Percentiles rank a stretch among this genome's conserved stretches.
Evolutionary conservation across 2,888 invertebrate genomes (phyloP).

Genomic region (Hermaeophaga mercurialis): DNA sequence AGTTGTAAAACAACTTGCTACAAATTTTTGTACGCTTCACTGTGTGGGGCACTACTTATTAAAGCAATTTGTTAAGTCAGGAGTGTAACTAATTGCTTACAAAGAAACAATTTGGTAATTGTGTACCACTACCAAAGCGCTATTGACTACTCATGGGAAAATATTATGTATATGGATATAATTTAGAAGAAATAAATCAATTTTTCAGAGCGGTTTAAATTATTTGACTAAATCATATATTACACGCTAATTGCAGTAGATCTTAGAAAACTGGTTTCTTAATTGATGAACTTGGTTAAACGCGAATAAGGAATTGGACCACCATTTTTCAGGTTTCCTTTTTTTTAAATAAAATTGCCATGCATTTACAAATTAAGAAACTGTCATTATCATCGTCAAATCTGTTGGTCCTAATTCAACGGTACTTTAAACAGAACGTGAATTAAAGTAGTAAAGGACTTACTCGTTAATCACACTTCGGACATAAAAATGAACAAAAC

Average conservation of each 20-base stretch:
- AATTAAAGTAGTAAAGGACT: no score
- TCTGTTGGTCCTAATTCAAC: no score
- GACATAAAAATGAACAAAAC: no score
- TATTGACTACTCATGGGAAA: neutral
- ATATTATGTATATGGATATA: neutral
- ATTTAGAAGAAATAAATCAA: slow-evolving; percentile 6
- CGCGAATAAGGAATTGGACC: no score
- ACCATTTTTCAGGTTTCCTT: no score
- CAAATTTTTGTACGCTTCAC: neutral
- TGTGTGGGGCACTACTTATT: slow-evolving; percentile 7
- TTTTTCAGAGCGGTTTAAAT: slow-evolving; percentile 5
- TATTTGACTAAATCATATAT: neutral
- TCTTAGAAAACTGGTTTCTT: neutral
- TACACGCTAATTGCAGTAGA: neutral
- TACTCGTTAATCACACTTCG: no score
- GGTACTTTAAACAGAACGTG: no score
- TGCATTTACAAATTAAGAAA: no score
- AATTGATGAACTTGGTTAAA: no score
- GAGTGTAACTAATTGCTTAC: slow-evolving; percentile 6
- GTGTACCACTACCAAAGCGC: neutral
- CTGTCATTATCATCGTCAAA: no score
- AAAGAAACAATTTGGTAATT: slow-evolving; percentile 10
- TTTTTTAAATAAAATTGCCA: no score
- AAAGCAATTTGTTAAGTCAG: slow-evolving; percentile 6
- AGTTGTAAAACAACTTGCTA: slow-evolving; percentile 7